These are phyloP conservation scores for Austrolebias charrua DNA, from an alignment of 2,797 vertebrate genomes.

Conservation along the genomic window DNA sequence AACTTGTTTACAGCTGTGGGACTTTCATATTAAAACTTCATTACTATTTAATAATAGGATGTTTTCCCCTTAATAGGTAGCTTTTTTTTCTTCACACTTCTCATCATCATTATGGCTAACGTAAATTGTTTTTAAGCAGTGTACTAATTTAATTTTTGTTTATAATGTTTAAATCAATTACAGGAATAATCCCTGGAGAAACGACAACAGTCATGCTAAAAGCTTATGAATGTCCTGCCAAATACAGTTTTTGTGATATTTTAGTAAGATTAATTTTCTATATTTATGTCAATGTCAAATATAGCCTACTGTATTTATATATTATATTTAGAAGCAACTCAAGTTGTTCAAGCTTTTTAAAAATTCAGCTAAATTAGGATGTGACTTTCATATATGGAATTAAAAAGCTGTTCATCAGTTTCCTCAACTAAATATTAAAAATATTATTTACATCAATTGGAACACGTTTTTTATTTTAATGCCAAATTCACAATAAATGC, in stretches of 20 bases:
- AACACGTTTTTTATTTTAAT: too few relatives aligned
- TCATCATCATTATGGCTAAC: constrained; percentile 23
- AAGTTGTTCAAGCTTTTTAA: too few relatives aligned
- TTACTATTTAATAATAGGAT: not conserved
- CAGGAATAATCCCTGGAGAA: constrained; percentile 1
- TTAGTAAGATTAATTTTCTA: too few relatives aligned
- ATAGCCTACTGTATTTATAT: too few relatives aligned
- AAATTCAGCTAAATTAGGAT: too few relatives aligned
- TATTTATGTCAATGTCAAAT: too few relatives aligned
- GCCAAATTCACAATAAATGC: not conserved
- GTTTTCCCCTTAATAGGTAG: not conserved
- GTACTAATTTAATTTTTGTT: constrained; percentile 17
- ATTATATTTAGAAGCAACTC: too few relatives aligned
- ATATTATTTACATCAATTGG: not conserved
- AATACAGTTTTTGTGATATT: too few relatives aligned
- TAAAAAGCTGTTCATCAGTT: too few relatives aligned
- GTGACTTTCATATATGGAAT: too few relatives aligned
- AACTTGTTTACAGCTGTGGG: constrained; percentile 12
- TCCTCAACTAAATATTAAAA: too few relatives aligned
- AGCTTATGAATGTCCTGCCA: too few relatives aligned
- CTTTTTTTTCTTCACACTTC: constrained; percentile 9
- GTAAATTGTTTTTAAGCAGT: constrained; percentile 17
- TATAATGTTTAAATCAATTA: not conserved
- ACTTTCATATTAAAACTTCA: constrained; percentile 10
- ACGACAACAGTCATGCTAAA: not conserved